A percentile compares a stretch with the other conserved stretches of the same genome.
These are phyloP conservation scores for Erebia palarica DNA, from an alignment of 2,888 invertebrate genomes.

Conservation along the genomic window DNA sequence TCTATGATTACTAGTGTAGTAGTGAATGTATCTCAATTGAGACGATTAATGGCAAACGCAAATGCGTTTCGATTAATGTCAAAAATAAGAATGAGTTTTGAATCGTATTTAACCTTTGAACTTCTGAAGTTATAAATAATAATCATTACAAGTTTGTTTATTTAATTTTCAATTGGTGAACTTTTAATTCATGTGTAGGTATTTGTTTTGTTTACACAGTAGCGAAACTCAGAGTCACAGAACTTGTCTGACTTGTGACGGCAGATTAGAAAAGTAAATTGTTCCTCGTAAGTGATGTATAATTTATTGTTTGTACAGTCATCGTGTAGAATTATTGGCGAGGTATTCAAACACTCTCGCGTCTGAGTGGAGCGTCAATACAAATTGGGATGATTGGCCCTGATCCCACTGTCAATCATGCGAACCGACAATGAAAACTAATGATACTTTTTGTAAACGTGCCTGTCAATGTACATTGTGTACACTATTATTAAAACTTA, in stretches of 20 bases:
- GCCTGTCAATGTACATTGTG: slow-evolving; percentile 38
- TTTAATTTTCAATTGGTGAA: no score
- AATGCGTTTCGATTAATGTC: no score
- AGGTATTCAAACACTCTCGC: slow-evolving; percentile 53
- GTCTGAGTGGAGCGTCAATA: slow-evolving; percentile 54
- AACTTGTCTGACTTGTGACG: background rate
- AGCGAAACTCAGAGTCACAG: background rate
- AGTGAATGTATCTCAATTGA: no score
- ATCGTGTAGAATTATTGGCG: slow-evolving; percentile 50
- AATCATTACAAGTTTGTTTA: no score
- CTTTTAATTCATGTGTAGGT: no score
- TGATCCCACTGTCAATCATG: slow-evolving; percentile 56
- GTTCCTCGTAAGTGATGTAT: slow-evolving; percentile 35
- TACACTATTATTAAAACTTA: slow-evolving; percentile 33
- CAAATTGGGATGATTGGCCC: slow-evolving; percentile 67
- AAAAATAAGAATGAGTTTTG: no score
- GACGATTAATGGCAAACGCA: no score
- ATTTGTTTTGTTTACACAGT: background rate
- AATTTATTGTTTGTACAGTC: slow-evolving; percentile 49
- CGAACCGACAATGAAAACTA: slow-evolving; percentile 53
- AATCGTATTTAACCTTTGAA: no score
- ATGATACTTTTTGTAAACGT: slow-evolving; percentile 48
- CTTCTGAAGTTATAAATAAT: no score
- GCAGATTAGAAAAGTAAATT: slow-evolving; percentile 19
- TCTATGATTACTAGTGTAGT: no score